phyloP scores from a whole-genome alignment of 2,888 invertebrate genomes.

The Meiosimyza decipiens region DNA sequence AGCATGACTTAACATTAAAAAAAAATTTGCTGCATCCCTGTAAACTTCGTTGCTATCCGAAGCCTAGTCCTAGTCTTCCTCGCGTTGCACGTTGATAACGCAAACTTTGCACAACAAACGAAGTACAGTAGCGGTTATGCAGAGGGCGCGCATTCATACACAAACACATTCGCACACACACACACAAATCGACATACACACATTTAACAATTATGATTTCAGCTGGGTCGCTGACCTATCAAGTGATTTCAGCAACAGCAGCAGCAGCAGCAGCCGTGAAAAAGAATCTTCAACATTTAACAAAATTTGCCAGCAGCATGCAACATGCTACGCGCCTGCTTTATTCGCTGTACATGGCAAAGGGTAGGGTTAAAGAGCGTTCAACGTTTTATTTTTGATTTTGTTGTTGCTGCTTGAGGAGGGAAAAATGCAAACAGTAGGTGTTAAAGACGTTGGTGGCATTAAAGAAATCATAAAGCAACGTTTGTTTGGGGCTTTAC shows the following conservation, averaged over 20 bases:
- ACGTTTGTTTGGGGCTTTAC: too few species aligned
- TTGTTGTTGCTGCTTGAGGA: slow-evolving; percentile 12
- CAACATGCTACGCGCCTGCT: slow-evolving; percentile 5
- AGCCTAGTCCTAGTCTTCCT: slow-evolving; percentile 5
- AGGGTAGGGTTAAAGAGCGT: slow-evolving; percentile 35
- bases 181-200: slow-evolving; percentile 37
- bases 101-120: slow-evolving; percentile 21
- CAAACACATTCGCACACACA: slow-evolving; percentile 14
- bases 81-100: background rate
- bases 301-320: slow-evolving; percentile 40
- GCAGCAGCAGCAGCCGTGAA: slow-evolving; percentile 32
- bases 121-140: slow-evolving; percentile 33
- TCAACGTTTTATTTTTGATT: slow-evolving; percentile 15
- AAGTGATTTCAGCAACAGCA: slow-evolving; percentile 55
- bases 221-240: slow-evolving; percentile 65
- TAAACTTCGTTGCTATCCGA: background rate
- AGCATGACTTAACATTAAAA: background rate
- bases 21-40: slow-evolving; percentile 9
- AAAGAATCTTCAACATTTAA: slow-evolving; percentile 25
- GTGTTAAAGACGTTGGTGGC: too few species aligned
- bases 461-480: too few species aligned
- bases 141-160: slow-evolving; percentile 18
- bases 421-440: too few species aligned
- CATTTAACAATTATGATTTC: slow-evolving; percentile 48
- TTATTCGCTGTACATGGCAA: slow-evolving; percentile 7